These are phyloP conservation scores for Lycaon pictus DNA, from an alignment of 2,113 vertebrate species.

Conservation along the genomic window DNA sequence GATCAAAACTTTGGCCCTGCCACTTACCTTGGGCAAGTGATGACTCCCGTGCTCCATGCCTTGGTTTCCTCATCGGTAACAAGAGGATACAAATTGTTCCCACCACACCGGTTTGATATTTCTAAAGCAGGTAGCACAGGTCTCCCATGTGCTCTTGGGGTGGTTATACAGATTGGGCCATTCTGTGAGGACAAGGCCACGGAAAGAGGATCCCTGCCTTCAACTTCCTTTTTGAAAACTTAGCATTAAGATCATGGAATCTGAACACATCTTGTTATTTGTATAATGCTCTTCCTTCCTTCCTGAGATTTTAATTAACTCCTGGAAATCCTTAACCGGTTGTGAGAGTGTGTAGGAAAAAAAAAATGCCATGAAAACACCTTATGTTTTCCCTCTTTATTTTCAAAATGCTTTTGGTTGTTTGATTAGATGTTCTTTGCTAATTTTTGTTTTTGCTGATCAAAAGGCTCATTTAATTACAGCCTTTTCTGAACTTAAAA, in stretches of 20 bases:
- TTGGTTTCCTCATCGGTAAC: not conserved
- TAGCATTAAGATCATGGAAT: conserved; percentile 42
- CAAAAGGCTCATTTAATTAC: conserved; percentile 45
- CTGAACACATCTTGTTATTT: conserved; percentile 61
- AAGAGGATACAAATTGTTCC: not conserved
- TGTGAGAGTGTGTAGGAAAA: not conserved
- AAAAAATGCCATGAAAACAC: not conserved
- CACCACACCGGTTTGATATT: not conserved
- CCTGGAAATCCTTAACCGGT: conserved; percentile 84
- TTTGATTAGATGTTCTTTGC: conserved; percentile 48
- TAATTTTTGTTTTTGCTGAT: not conserved
- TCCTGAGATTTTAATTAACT: conserved; percentile 74
- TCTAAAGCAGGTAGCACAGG: not conserved
- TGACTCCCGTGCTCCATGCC: too few species aligned
- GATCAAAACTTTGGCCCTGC: not conserved
- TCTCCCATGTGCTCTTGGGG: fast-evolving
- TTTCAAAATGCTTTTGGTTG: conserved; percentile 62
- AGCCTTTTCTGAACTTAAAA: conserved; percentile 64
- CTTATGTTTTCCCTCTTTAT: conserved; percentile 15
- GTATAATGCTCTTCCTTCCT: conserved; percentile 13
- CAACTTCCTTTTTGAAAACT: conserved; percentile 47
- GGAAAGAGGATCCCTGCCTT: not conserved
- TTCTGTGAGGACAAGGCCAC: not conserved
- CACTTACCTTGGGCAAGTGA: not conserved
- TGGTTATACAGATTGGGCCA: not conserved